Conservation (phyloP, 2,888 invertebrate genomes). For the Podotricha telesiphe region DNA sequence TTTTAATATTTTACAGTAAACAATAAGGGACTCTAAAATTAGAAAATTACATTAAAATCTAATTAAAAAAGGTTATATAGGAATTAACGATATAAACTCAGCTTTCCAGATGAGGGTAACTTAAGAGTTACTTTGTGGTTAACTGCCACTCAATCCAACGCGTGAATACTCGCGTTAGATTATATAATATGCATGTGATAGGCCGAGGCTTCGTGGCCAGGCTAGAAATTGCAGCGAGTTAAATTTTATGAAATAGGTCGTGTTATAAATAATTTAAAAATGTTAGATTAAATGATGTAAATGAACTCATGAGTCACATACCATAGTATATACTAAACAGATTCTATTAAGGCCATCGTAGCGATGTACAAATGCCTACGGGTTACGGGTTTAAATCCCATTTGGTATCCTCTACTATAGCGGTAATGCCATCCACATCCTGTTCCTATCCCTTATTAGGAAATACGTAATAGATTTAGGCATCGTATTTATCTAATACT, state of each 20-base stretch:
- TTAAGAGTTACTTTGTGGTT: conserved; percentile 32
- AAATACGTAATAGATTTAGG: no score
- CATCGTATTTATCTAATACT: no score
- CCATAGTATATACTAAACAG: no score
- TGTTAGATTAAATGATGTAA: neutral
- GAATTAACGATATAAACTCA: conserved; percentile 7
- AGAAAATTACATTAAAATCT: conserved; percentile 7
- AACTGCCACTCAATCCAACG: conserved; percentile 26
- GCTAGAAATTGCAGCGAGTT: conserved; percentile 22
- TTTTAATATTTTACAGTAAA: neutral
- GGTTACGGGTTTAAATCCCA: no score
- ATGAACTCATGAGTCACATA: neutral
- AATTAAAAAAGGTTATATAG: neutral
- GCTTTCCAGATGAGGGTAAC: conserved; percentile 10
- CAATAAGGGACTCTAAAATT: neutral
- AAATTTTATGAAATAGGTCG: conserved; percentile 14
- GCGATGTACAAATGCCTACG: no score
- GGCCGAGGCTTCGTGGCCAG: conserved; percentile 13
- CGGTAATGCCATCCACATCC: no score
- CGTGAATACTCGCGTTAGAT: conserved; percentile 28
- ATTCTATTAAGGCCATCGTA: no score
- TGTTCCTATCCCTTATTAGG: no score
- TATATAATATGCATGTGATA: conserved; percentile 35
- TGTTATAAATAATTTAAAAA: conserved; percentile 3
- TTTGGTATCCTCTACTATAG: no score